These are phyloP conservation scores for Lochmaea capreae DNA, from an alignment of 2,888 invertebrate genomes.

Conservation along the genomic window DNA sequence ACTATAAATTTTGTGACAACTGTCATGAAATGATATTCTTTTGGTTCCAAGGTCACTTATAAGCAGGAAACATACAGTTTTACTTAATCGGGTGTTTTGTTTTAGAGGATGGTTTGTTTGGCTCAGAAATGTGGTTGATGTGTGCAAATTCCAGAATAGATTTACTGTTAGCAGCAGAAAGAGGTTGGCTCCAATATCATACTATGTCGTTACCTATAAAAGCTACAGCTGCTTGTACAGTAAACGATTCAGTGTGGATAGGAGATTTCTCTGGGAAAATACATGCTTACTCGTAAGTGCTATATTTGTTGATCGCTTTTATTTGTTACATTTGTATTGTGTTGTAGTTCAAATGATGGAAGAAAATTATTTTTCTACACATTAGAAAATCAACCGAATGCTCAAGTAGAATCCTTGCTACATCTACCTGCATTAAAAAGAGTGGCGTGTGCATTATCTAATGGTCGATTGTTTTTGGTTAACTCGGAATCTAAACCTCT, in stretches of 20 bases:
- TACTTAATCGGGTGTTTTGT: conserved; percentile 28
- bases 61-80: neutral
- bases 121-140: conserved; percentile 82
- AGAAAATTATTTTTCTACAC: conserved; percentile 73
- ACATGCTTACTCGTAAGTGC: conserved; percentile 79
- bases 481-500: conserved; percentile 72
- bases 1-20: too few species aligned
- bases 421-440: conserved; percentile 75
- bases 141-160: conserved; percentile 76
- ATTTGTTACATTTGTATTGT: neutral
- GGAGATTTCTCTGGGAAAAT: conserved; percentile 90
- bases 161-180: conserved; percentile 68
- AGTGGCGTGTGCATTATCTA: conserved; percentile 85
- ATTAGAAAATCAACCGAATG: conserved; percentile 76
- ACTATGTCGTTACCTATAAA: conserved; percentile 69
- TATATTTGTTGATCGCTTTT: neutral
- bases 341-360: conserved; percentile 68
- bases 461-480: conserved; percentile 82
- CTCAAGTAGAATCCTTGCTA: conserved; percentile 76
- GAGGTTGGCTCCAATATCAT: conserved; percentile 74
- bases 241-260: conserved; percentile 86
- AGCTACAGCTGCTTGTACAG: conserved; percentile 79
- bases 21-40: neutral
- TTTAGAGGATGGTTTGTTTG: conserved; percentile 68
- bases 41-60: neutral